phyloP scores from a whole-genome alignment of 1,140 invertebrate genomes.

The Drosophila bipectinata region DNA sequence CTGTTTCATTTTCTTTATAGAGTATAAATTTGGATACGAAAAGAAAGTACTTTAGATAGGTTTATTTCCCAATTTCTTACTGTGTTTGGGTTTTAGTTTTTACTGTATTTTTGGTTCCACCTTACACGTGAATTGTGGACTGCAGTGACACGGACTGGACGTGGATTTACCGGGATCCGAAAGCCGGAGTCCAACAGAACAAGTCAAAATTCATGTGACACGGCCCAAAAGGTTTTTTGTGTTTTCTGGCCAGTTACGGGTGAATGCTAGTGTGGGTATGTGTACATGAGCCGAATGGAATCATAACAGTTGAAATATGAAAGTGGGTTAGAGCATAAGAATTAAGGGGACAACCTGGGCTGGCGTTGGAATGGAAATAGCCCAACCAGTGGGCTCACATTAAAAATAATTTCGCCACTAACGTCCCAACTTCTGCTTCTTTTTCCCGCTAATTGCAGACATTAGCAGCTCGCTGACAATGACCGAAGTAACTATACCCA shows the following conservation, averaged over 20 bases:
- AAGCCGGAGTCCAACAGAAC: slow-evolving; percentile 45
- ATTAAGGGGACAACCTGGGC: slow-evolving; percentile 26
- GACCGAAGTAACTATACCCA: slow-evolving; percentile 88
- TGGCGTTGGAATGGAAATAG: slow-evolving; percentile 17
- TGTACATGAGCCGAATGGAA: slow-evolving; percentile 6
- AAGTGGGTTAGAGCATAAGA: slow-evolving; percentile 35
- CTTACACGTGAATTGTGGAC: slow-evolving; percentile 70
- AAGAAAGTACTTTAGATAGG: too few species aligned
- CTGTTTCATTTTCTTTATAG: too few species aligned
- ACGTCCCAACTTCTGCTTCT: slow-evolving; percentile 21
- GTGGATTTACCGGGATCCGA: slow-evolving; percentile 23
- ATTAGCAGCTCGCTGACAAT: slow-evolving; percentile 86
- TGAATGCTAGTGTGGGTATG: slow-evolving; percentile 40
- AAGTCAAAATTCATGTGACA: slow-evolving; percentile 75
- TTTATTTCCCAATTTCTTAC: not conserved
- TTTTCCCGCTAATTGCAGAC: slow-evolving; percentile 70
- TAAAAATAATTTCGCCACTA: slow-evolving; percentile 62
- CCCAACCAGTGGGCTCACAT: slow-evolving; percentile 15
- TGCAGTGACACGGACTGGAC: slow-evolving; percentile 66
- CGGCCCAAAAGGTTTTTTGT: slow-evolving; percentile 33
- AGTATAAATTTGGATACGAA: too few species aligned
- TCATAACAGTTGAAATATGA: slow-evolving; percentile 32
- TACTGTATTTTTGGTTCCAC: slow-evolving; percentile 17
- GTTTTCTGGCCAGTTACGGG: slow-evolving; percentile 50
- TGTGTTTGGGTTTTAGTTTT: slow-evolving; percentile 1